These are phyloP conservation scores for Cacoxenus indagator DNA, from an alignment of 2,888 invertebrate genomes.

Conservation along the genomic window DNA sequence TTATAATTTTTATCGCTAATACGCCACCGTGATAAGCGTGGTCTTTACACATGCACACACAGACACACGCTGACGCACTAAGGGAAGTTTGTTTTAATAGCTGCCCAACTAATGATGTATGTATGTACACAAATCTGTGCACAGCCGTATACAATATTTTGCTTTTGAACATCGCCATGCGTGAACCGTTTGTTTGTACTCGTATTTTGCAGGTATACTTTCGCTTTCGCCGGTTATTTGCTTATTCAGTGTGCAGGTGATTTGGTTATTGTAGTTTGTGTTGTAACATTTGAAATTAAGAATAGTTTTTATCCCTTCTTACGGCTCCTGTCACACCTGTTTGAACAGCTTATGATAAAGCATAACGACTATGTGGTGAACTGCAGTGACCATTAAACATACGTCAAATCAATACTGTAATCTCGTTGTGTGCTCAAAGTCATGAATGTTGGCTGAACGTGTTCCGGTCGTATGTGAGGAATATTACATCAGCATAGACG, in stretches of 20 bases:
- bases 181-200: background rate
- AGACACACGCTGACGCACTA: background rate
- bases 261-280: background rate
- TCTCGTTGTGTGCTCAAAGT: no score
- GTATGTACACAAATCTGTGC: constrained; percentile 6
- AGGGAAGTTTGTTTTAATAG: background rate
- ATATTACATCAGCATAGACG: no score
- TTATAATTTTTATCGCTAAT: constrained; percentile 8
- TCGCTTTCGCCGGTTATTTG: background rate
- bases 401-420: no score
- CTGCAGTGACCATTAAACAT: no score
- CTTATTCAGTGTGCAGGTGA: background rate
- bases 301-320: background rate
- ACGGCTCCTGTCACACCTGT: background rate
- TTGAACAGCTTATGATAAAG: background rate
- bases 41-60: background rate
- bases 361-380: no score
- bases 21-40: constrained; percentile 17
- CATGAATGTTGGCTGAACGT: no score
- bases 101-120: background rate
- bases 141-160: no score
- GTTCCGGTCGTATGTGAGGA: no score
- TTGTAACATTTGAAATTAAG: background rate
- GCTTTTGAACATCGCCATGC: background rate
- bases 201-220: background rate